Evolutionary conservation across 2,888 invertebrate species (phyloP).

Genomic region (Sarcophaga subvicina): DNA sequence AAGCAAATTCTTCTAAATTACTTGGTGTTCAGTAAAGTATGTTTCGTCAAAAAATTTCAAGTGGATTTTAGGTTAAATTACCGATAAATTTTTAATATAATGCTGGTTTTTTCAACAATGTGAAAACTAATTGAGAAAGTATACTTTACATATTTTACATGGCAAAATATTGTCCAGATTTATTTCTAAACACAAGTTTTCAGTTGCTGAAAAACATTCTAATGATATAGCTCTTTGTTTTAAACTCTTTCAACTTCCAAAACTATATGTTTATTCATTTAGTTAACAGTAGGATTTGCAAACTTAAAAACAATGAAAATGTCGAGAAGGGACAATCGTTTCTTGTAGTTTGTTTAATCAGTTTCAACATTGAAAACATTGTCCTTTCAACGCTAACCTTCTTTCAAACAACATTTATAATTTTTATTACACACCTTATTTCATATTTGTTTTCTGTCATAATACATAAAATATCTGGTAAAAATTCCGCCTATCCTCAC

Average conservation of each 20-base stretch:
- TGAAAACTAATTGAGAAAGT: conserved; percentile 16
- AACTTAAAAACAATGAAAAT: conserved; percentile 33
- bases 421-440: conserved; percentile 26
- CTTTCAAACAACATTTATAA: conserved; percentile 17
- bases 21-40: conserved; percentile 46
- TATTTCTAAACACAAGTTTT: conserved; percentile 27
- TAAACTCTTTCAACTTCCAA: conserved; percentile 5
- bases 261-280: conserved; percentile 29
- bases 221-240: conserved; percentile 21
- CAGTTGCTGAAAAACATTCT: conserved; percentile 17
- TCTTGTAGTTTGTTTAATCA: not conserved
- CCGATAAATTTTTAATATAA: conserved; percentile 27
- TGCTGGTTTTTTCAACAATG: not conserved
- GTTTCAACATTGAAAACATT: conserved; percentile 18
- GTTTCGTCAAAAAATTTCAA: conserved; percentile 13
- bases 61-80: conserved; percentile 24
- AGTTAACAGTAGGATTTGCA: conserved; percentile 28
- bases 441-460: not conserved
- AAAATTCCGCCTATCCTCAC: not conserved
- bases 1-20: conserved; percentile 42
- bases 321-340: conserved; percentile 14
- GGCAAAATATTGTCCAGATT: conserved; percentile 8
- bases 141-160: conserved; percentile 5
- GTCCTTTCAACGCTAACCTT: conserved; percentile 26
- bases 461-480: conserved; percentile 10